Conservation (phyloP, 2,797 vertebrate genomes). For the Manis javanica region DNA sequence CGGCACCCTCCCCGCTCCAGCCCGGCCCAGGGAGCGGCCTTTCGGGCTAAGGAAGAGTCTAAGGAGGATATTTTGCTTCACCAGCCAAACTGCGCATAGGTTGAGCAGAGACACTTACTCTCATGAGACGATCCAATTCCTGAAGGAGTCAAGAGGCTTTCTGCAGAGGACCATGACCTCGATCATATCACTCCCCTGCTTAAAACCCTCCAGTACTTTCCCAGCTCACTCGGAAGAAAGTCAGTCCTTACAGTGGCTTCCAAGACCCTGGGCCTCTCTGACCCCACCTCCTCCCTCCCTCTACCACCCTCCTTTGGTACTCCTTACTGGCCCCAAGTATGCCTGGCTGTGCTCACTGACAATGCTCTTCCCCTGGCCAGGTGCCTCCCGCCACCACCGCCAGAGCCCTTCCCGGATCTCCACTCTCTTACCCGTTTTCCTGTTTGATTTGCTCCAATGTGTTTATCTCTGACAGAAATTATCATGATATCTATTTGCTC, state of each 20-base stretch:
- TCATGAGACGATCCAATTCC: background rate
- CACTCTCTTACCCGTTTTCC: background rate
- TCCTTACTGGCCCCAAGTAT: background rate
- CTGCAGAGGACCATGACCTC: background rate
- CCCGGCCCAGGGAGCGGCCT: conserved; percentile 39
- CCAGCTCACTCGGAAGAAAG: background rate
- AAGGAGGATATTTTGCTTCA: conserved; percentile 41
- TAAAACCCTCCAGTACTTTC: background rate
- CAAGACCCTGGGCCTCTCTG: background rate
- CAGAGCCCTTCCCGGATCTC: too few relatives aligned
- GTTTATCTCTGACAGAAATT: background rate
- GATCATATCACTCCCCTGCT: background rate
- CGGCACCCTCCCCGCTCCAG: background rate
- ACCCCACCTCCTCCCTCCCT: background rate
- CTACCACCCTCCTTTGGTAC: background rate
- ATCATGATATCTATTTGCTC: background rate
- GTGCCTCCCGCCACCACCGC: fast-evolving
- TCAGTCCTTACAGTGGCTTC: background rate
- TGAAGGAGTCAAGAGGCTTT: background rate
- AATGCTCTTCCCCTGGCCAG: background rate
- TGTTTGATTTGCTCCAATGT: background rate
- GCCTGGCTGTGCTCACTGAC: background rate
- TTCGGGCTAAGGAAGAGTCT: conserved; percentile 58
- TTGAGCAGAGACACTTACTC: background rate
- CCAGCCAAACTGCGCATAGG: background rate